Evolutionary conservation across 2,797 vertebrate genomes (phyloP).

Genomic region (Malurus splendens): DNA sequence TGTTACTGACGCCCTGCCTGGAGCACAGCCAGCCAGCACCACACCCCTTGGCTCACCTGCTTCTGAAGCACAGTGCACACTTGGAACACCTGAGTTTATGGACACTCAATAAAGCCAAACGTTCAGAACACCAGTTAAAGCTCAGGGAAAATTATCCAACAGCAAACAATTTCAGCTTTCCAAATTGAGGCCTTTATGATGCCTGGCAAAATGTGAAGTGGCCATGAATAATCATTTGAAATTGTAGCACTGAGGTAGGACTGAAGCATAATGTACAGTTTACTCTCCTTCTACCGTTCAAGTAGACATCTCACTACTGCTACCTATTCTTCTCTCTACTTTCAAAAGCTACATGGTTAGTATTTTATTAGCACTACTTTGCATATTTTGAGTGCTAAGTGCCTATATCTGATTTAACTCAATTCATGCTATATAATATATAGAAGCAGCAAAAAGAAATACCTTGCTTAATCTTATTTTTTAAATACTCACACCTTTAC

Average conservation of each 20-base stretch:
- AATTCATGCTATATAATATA: neutral
- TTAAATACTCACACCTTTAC: neutral
- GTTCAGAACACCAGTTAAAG: neutral
- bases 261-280: neutral
- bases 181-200: neutral
- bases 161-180: neutral
- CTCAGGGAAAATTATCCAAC: neutral
- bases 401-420: neutral
- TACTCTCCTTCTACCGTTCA: neutral
- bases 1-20: neutral
- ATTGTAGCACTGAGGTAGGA: neutral
- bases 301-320: accelerated
- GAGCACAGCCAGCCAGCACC: neutral
- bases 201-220: neutral
- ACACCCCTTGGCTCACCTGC: accelerated
- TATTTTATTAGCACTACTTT: neutral
- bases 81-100: accelerated
- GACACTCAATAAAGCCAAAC: neutral
- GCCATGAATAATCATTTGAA: neutral
- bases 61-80: neutral
- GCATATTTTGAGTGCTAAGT: neutral
- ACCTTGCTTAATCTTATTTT: neutral
- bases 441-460: neutral
- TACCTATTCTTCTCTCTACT: neutral
- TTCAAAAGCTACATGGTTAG: neutral